phyloP scores from a whole-genome alignment of 2,797 vertebrate species.

The Pampus argenteus region DNA sequence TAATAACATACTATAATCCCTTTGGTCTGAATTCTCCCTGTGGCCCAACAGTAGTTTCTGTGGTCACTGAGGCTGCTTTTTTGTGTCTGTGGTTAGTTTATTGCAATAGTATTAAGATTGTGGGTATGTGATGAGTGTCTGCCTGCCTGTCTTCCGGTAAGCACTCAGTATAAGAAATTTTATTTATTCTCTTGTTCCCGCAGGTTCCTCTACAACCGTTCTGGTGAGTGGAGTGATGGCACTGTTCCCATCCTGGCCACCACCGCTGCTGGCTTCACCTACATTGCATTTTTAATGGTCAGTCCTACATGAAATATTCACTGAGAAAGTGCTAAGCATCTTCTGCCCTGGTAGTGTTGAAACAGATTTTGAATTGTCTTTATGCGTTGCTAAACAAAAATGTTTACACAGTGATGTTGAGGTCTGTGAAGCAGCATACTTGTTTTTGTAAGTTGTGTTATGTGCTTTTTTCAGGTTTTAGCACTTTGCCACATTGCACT shows the following conservation, averaged over 20 bases:
- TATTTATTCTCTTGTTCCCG: conserved; percentile 29
- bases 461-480: conserved; percentile 80
- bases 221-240: conserved; percentile 97
- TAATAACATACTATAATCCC: conserved; percentile 24
- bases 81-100: conserved; percentile 35
- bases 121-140: conserved; percentile 16
- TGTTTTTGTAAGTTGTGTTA: conserved; percentile 26
- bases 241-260: conserved; percentile 93
- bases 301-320: conserved; percentile 47
- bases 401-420: background rate
- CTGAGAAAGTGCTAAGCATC: background rate
- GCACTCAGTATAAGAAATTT: background rate
- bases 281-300: conserved; percentile 93
- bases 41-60: conserved; percentile 5
- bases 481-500: conserved; percentile 85
- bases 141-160: background rate
- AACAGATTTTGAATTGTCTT: conserved; percentile 10
- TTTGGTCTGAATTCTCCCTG: conserved; percentile 22
- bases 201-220: conserved; percentile 96
- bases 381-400: background rate
- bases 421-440: conserved; percentile 21
- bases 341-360: background rate
- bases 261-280: conserved; percentile 93
- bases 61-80: conserved; percentile 17
- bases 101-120: conserved; percentile 12